A percentile compares a stretch with the other conserved stretches of the same genome.
Evolutionary conservation across 2,113 vertebrate genomes (phyloP).

Genomic region (Solea senegalensis): DNA sequence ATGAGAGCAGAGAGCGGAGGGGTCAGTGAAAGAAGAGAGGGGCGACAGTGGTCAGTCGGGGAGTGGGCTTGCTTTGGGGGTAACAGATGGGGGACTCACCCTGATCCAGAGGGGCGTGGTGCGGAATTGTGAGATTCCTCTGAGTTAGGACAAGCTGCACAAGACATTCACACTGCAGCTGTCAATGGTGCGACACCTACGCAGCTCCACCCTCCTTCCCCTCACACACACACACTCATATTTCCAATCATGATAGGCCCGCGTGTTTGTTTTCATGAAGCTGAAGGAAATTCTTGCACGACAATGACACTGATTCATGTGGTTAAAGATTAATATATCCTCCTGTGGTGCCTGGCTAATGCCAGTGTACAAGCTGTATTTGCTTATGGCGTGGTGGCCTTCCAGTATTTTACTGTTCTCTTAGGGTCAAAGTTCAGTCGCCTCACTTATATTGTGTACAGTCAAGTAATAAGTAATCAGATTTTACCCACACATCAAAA

Average conservation of each 20-base stretch:
- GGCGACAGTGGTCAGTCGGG: slow-evolving; percentile 16
- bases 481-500: too few relatives aligned
- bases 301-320: slow-evolving; percentile 54
- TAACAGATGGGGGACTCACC: slow-evolving; percentile 72
- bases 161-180: slow-evolving; percentile 73
- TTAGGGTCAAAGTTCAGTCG: background rate
- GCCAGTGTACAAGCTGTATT: slow-evolving; percentile 32
- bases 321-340: slow-evolving; percentile 78
- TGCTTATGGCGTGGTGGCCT: slow-evolving; percentile 44
- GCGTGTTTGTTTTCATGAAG: slow-evolving; percentile 22
- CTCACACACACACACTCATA: slow-evolving; percentile 8
- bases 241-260: background rate
- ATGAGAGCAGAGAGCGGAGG: slow-evolving; percentile 30
- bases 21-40: slow-evolving; percentile 7
- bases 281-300: slow-evolving; percentile 32
- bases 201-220: slow-evolving; percentile 38
- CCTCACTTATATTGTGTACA: background rate
- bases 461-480: background rate
- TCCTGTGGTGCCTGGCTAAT: slow-evolving; percentile 34
- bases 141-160: slow-evolving; percentile 54
- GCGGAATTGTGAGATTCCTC: slow-evolving; percentile 69
- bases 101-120: slow-evolving; percentile 67
- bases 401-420: slow-evolving; percentile 28
- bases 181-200: slow-evolving; percentile 74
- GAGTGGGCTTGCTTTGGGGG: slow-evolving; percentile 37